phyloP scores from a whole-genome alignment of 2,113 vertebrate species.

The Pseudolaguvia tuberculata region DNA sequence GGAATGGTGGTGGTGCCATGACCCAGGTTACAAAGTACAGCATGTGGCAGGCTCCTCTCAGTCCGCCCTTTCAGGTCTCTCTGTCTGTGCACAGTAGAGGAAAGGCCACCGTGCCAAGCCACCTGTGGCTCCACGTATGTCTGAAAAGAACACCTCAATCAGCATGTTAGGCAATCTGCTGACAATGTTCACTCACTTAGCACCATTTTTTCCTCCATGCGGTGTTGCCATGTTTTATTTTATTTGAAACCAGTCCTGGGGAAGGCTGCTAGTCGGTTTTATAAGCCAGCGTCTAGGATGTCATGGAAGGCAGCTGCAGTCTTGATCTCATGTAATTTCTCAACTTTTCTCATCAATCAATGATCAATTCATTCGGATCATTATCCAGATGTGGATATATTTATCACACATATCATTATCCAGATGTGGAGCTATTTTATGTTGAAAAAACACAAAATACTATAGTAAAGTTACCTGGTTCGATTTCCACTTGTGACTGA shows the following conservation, averaged over 20 bases:
- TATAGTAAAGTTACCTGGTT: too few relatives aligned
- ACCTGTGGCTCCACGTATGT: constrained; percentile 28
- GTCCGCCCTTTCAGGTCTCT: constrained; percentile 24
- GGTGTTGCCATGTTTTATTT: background rate
- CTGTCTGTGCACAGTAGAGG: constrained; percentile 14
- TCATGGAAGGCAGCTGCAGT: background rate
- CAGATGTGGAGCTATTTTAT: too few relatives aligned
- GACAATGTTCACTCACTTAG: constrained; percentile 22
- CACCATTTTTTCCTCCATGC: constrained; percentile 16
- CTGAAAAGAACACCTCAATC: constrained; percentile 18
- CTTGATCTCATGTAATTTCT: background rate
- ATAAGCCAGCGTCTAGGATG: background rate
- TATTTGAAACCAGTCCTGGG: background rate
- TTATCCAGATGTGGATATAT: too few relatives aligned
- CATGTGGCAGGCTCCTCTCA: constrained; percentile 52
- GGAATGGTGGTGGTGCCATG: constrained; percentile 62
- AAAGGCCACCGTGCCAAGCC: constrained; percentile 38
- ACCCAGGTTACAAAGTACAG: constrained; percentile 57
- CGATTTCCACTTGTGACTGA: constrained; percentile 2
- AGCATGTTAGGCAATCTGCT: constrained; percentile 26
- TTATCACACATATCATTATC: too few relatives aligned
- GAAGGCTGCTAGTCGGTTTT: background rate
- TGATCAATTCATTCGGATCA: background rate
- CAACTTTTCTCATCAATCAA: too few relatives aligned
- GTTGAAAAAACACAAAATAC: too few relatives aligned